Evolutionary conservation across 2,113 vertebrate genomes (phyloP).

Genomic region (Rafetus swinhoei): DNA sequence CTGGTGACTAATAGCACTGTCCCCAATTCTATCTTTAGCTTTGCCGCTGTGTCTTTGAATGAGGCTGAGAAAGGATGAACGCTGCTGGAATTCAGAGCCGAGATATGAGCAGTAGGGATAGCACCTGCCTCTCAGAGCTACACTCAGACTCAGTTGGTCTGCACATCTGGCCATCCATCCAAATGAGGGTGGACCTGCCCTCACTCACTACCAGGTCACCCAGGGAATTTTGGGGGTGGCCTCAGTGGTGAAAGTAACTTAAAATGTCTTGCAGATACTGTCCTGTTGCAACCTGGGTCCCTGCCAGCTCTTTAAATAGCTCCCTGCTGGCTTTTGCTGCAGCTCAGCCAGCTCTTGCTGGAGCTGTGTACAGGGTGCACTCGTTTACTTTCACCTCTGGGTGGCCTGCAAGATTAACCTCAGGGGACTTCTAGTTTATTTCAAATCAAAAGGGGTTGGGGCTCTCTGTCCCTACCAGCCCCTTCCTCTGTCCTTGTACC

Average conservation of each 20-base stretch:
- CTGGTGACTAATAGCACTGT: slow-evolving; percentile 32
- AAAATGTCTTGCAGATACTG: too few relatives aligned
- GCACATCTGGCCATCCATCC: neutral
- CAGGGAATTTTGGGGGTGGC: neutral
- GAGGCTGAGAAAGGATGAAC: neutral
- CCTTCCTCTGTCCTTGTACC: neutral
- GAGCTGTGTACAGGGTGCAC: too few relatives aligned
- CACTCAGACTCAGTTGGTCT: neutral
- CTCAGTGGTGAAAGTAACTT: too few relatives aligned
- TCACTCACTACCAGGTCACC: neutral
- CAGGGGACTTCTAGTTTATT: neutral
- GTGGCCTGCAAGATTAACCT: neutral
- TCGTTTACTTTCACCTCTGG: too few relatives aligned
- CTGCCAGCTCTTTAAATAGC: too few relatives aligned
- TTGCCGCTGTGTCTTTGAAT: slow-evolving; percentile 40
- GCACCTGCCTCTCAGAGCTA: neutral
- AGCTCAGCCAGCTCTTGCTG: too few relatives aligned
- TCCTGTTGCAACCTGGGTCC: too few relatives aligned
- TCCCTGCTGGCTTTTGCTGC: too few relatives aligned
- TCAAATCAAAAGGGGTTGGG: neutral
- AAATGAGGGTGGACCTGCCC: neutral
- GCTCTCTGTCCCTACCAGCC: neutral
- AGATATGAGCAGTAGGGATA: neutral
- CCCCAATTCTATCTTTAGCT: slow-evolving; percentile 67
- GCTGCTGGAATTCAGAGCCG: neutral